These are phyloP conservation scores for Orthonyx spaldingii DNA, from an alignment of 2,113 vertebrate species.

Conservation along the genomic window DNA sequence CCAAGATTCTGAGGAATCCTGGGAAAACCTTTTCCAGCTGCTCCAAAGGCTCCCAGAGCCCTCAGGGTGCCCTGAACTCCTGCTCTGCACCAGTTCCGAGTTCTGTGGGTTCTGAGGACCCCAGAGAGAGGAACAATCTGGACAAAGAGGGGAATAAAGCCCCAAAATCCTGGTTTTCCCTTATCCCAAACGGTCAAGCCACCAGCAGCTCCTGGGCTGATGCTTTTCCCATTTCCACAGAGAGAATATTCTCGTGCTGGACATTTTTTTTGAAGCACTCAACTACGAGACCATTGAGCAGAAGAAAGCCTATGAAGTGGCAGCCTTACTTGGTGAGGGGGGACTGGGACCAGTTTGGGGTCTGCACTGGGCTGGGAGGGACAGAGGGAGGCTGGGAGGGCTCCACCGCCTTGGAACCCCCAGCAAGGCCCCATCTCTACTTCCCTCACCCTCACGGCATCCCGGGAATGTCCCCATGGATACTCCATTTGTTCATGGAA, in stretches of 20 bases:
- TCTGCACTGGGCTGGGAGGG: not conserved
- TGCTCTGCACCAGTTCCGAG: not conserved
- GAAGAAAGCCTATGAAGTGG: constrained; percentile 98
- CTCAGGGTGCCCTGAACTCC: not conserved
- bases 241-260: constrained; percentile 97
- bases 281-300: constrained; percentile 99
- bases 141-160: not conserved
- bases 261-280: constrained; percentile 97
- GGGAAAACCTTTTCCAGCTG: not conserved
- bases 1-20: not conserved
- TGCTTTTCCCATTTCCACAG: constrained; percentile 67
- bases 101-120: not conserved
- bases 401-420: not conserved
- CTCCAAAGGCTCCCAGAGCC: not conserved
- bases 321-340: constrained; percentile 89
- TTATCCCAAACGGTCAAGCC: not conserved
- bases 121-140: not conserved
- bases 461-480: not conserved
- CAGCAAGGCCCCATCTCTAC: not conserved
- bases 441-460: not conserved
- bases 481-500: not conserved
- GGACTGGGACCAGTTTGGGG: not conserved
- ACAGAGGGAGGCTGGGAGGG: not conserved
- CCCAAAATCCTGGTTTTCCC: not conserved
- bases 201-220: not conserved